Evolutionary conservation across 2,888 invertebrate species (phyloP).

Genomic region (Mythimna pallens): DNA sequence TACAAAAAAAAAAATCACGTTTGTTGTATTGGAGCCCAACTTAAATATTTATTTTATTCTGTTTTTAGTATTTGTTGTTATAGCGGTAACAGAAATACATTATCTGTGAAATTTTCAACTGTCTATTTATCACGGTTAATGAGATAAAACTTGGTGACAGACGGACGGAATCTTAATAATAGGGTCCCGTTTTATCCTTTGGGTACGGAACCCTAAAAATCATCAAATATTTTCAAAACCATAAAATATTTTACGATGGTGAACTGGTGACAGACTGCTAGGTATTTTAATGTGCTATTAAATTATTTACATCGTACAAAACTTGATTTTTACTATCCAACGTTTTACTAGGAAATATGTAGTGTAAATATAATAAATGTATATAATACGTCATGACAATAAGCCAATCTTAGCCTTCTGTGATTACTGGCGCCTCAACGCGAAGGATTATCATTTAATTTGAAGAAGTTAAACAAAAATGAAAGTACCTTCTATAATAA

Average conservation of each 20-base stretch:
- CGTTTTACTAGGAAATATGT: not conserved
- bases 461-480: not conserved
- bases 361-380: not conserved
- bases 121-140: too few species aligned
- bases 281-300: not conserved
- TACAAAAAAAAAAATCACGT: too few species aligned
- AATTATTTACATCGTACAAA: not conserved
- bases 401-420: not conserved
- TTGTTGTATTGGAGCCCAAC: too few species aligned
- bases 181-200: too few species aligned
- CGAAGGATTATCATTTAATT: not conserved
- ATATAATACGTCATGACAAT: constrained; percentile 2
- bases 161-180: too few species aligned
- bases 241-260: not conserved
- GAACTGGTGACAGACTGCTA: not conserved
- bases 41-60: too few species aligned
- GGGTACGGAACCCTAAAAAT: too few species aligned
- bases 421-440: not conserved
- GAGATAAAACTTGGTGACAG: too few species aligned
- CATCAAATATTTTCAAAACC: not conserved
- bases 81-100: too few species aligned
- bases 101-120: too few species aligned
- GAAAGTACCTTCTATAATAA: too few species aligned
- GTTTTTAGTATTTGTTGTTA: too few species aligned
- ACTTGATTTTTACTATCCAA: not conserved